Evolutionary conservation across 2,797 vertebrate genomes (phyloP).

Genomic region (Enteromius treurensis): DNA sequence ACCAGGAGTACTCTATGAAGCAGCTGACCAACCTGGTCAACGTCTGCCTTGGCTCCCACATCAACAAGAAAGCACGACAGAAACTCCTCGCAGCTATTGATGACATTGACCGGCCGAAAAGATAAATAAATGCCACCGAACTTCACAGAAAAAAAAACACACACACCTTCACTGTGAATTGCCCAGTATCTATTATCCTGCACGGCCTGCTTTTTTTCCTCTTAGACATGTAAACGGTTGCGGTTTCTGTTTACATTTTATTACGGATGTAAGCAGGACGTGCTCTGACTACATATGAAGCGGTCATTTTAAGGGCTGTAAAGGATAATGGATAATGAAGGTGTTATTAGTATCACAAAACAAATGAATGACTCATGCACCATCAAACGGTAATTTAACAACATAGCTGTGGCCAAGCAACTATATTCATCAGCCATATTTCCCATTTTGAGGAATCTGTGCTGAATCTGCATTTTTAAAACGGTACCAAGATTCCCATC

Average conservation of each 20-base stretch:
- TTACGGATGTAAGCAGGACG: slow-evolving; percentile 34
- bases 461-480: neutral
- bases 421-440: neutral
- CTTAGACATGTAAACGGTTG: neutral
- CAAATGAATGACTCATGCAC: slow-evolving; percentile 16
- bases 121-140: slow-evolving; percentile 75
- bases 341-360: slow-evolving; percentile 11
- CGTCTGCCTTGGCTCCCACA: slow-evolving; percentile 95
- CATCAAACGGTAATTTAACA: slow-evolving; percentile 3
- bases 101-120: slow-evolving; percentile 94
- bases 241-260: slow-evolving; percentile 32
- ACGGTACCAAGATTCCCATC: neutral
- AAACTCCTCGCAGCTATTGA: slow-evolving; percentile 96
- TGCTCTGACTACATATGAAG: slow-evolving; percentile 19
- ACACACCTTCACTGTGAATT: neutral
- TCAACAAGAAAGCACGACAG: slow-evolving; percentile 98
- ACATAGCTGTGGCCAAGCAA: slow-evolving; percentile 13
- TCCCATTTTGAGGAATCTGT: slow-evolving; percentile 13
- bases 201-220: neutral
- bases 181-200: neutral
- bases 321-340: slow-evolving; percentile 15
- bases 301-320: neutral
- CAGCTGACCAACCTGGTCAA: slow-evolving; percentile 97
- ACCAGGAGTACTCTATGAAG: slow-evolving; percentile 97
- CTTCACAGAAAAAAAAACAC: slow-evolving; percentile 10